phyloP scores from a whole-genome alignment of 2,888 invertebrate species.

The Periphyllus acericola region DNA sequence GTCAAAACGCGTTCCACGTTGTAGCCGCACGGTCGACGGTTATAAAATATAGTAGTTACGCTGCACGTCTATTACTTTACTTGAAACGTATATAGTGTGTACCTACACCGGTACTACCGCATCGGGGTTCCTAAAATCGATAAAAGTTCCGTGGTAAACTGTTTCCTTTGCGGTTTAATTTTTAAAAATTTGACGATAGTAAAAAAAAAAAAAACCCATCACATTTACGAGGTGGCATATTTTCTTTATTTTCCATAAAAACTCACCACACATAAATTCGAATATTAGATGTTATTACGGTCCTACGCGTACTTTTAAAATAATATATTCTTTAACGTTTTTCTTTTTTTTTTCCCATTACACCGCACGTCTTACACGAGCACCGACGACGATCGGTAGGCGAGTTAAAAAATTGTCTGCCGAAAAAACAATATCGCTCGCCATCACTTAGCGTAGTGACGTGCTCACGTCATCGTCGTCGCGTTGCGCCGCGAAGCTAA shows the following conservation, averaged over 20 bases:
- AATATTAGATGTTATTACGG: neutral
- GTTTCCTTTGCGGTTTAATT: neutral
- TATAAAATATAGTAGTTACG: too few species aligned
- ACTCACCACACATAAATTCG: conserved; percentile 6
- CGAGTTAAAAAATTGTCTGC: neutral
- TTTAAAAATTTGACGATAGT: conserved; percentile 4
- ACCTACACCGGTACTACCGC: too few species aligned
- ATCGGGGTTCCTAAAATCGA: too few species aligned
- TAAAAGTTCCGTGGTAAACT: too few species aligned
- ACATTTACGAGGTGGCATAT: conserved; percentile 11
- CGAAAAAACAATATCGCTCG: neutral
- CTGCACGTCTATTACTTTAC: too few species aligned
- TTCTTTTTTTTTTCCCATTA: neutral
- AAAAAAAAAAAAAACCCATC: neutral
- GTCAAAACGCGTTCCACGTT: too few species aligned
- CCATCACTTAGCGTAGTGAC: neutral
- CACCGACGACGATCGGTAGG: neutral
- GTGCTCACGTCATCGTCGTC: too few species aligned
- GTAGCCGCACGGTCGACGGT: too few species aligned
- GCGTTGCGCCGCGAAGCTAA: too few species aligned
- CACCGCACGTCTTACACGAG: neutral
- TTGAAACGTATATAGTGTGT: too few species aligned
- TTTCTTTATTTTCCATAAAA: conserved; percentile 7
- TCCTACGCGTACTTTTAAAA: conserved; percentile 12
- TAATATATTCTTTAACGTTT: neutral